Conservation (phyloP, 2,797 vertebrate genomes). For the Spinus olivaceus region DNA sequence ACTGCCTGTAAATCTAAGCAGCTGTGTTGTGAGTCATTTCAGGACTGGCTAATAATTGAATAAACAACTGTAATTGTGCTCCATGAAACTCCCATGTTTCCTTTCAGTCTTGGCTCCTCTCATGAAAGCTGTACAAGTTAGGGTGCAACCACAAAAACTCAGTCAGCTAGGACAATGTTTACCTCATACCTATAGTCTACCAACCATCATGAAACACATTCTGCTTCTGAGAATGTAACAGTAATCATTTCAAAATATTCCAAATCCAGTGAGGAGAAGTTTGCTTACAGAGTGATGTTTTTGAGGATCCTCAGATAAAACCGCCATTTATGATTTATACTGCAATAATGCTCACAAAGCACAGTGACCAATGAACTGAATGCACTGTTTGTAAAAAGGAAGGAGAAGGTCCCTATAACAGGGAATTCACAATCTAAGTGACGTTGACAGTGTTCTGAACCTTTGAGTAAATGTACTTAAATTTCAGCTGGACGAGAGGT, state of each 20-base stretch:
- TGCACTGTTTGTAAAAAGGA: not conserved
- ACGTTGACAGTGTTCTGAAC: not conserved
- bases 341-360: not conserved
- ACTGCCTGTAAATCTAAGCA: slow-evolving; percentile 63
- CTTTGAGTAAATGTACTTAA: not conserved
- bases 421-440: not conserved
- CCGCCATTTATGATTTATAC: not conserved
- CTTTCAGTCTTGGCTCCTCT: slow-evolving; percentile 1
- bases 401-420: not conserved
- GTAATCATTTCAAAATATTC: not conserved
- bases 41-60: slow-evolving; percentile 47
- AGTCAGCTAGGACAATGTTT: not conserved
- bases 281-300: not conserved
- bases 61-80: slow-evolving; percentile 54
- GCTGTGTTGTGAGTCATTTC: slow-evolving; percentile 65
- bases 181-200: not conserved
- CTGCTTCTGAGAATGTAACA: not conserved
- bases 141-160: not conserved
- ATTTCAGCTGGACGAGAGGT: not conserved
- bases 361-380: not conserved
- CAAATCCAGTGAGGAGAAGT: not conserved
- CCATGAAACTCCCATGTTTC: not conserved
- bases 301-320: not conserved
- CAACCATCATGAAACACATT: not conserved
- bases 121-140: not conserved